These are phyloP conservation scores for Poecilia gillii DNA, from an alignment of 2,797 vertebrate genomes.

Conservation along the genomic window DNA sequence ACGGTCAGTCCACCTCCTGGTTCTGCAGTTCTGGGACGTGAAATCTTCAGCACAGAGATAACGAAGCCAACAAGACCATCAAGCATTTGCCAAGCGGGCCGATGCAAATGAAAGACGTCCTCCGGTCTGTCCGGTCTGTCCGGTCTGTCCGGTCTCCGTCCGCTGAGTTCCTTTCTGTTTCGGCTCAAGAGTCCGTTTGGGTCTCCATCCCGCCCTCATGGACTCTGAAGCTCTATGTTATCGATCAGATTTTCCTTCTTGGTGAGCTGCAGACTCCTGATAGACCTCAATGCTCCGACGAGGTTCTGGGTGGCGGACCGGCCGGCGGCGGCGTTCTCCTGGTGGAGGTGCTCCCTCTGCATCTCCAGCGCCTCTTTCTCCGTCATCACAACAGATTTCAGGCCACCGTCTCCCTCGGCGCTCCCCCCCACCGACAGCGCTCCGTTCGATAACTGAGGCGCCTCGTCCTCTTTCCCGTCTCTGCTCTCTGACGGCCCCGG, in stretches of 20 bases:
- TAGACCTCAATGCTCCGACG: constrained; percentile 89
- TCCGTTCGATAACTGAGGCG: constrained; percentile 17
- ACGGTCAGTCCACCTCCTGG: neutral
- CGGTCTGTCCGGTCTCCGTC: no score
- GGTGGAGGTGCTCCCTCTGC: constrained; percentile 69
- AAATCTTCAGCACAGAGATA: constrained; percentile 14
- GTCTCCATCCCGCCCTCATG: constrained; percentile 67
- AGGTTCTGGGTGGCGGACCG: constrained; percentile 84
- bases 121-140: no score
- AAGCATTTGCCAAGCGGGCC: constrained; percentile 25
- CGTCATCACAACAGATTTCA: constrained; percentile 45
- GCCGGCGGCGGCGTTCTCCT: constrained; percentile 28
- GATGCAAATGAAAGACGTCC: constrained; percentile 18
- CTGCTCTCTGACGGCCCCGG: constrained; percentile 26
- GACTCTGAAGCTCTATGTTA: constrained; percentile 93
- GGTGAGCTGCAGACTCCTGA: constrained; percentile 87
- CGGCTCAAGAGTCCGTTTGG: neutral
- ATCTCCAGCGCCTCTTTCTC: constrained; percentile 59
- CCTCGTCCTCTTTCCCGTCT: neutral
- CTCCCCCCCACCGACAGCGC: constrained; percentile 19
- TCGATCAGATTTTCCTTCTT: constrained; percentile 92
- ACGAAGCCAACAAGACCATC: constrained; percentile 18
- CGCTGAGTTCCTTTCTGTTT: neutral
- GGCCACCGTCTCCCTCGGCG: neutral
- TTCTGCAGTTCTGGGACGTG: constrained; percentile 4